Evolutionary conservation across 2,797 vertebrate species (phyloP).

Genomic region (Myotis myotis): DNA sequence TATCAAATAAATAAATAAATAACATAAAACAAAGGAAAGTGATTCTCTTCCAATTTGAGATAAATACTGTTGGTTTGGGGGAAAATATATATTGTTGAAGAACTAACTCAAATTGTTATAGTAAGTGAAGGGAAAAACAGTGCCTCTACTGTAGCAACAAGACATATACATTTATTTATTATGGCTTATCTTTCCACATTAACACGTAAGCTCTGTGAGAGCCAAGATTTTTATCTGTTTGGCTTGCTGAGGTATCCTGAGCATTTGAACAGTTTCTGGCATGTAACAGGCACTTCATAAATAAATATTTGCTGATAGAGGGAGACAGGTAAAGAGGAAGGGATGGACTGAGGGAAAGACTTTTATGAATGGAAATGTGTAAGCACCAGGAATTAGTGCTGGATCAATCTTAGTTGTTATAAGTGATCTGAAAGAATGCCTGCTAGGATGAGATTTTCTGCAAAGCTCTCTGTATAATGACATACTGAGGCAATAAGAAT

Average conservation of each 20-base stretch:
- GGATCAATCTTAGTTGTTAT: slow-evolving; percentile 22
- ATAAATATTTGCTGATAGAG: slow-evolving; percentile 4
- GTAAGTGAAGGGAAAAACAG: background rate
- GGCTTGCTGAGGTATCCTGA: background rate
- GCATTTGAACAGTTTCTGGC: background rate
- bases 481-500: slow-evolving; percentile 52
- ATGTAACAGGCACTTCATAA: background rate
- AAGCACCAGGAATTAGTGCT: slow-evolving; percentile 7
- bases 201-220: background rate
- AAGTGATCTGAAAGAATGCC: slow-evolving; percentile 25
- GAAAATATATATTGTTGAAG: background rate
- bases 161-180: background rate
- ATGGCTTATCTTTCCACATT: background rate
- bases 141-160: background rate
- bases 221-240: slow-evolving; percentile 2
- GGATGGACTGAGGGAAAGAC: background rate
- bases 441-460: slow-evolving; percentile 46
- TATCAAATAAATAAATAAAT: background rate
- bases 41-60: background rate
- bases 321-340: background rate
- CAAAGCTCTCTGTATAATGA: slow-evolving; percentile 23
- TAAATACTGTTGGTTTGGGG: background rate
- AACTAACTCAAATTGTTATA: slow-evolving; percentile 12
- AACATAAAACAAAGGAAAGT: slow-evolving; percentile 1
- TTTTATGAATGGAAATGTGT: background rate